Evolutionary conservation across 2,797 vertebrate genomes (phyloP), one percentile per base, ranked within the genome.

Genomic region (Melanotaenia boesemani): DNA sequence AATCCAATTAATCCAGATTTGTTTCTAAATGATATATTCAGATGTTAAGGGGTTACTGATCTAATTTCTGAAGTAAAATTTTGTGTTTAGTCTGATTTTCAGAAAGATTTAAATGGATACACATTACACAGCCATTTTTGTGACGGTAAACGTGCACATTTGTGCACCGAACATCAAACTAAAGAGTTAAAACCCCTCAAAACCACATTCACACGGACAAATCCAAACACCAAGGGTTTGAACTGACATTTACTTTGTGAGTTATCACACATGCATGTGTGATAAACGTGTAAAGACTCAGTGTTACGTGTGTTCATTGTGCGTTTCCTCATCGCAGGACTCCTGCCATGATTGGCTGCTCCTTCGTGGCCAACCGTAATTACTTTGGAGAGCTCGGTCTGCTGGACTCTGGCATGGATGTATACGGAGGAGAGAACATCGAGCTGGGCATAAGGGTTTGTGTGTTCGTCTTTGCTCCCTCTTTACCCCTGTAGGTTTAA

Each of bases 351-450:
- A 99, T 99, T 1, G 98, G 98, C 80, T 99, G 98, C 91, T 99
- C 98, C 0, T 99, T 99, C 13, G 97, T 99, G 79, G 97, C 95
- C 70, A 94, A 98, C 89, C 95, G 97, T 4, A 93, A 95, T 13
- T 99, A 98, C 91, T 99, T 99, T 8, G 97, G 96, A 46, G 95
- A 99, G 81, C 94, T 99, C 0, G 98, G 98, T 6, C 94, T 99
- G 34, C 94, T 99, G 1, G 98, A 99, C 89, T 95, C 96, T 0
- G 98, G 97, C 66, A 99, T 99, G 98, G 97, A 99, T 10, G 97
- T 99, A 55, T 99, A 99, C 0, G 98, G 98, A 63, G 98, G 98
- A 72, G 98, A 99, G 91, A 99, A 99, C 80, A 97, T 99, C n/a
- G 98, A 99, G 88, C 96, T 99, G 24, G 98, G 98, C 86, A 99